phyloP scores from a whole-genome alignment of 1,140 invertebrate genomes.

The Mizuhopecten yessoensis region DNA sequence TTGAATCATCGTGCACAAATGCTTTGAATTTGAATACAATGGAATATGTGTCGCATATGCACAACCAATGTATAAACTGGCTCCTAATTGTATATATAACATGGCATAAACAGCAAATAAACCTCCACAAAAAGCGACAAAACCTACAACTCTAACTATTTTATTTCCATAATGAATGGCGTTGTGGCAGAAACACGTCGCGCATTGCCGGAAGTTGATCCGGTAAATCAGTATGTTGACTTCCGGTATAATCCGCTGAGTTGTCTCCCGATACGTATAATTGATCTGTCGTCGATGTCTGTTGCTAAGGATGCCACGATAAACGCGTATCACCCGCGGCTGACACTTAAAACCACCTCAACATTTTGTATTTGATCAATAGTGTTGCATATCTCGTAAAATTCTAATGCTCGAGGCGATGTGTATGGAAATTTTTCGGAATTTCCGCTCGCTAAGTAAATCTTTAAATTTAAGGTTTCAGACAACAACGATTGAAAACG shows the following conservation, averaged over 20 bases:
- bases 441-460: not conserved
- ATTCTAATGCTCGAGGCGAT: not conserved
- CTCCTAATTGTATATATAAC: too few relatives aligned
- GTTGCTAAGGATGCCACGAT: not conserved
- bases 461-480: not conserved
- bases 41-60: too few relatives aligned
- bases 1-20: too few relatives aligned
- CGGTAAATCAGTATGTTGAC: not conserved
- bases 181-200: not conserved
- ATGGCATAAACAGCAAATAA: too few relatives aligned
- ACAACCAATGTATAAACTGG: too few relatives aligned
- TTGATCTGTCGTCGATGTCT: slow-evolving; percentile 1
- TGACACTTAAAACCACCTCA: slow-evolving; percentile 10
- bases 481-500: not conserved
- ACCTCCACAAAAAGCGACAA: too few relatives aligned
- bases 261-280: not conserved
- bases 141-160: too few relatives aligned
- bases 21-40: too few relatives aligned
- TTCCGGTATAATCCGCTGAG: not conserved
- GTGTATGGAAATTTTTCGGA: slow-evolving; percentile 32
- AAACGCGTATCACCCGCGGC: not conserved
- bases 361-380: slow-evolving; percentile 29
- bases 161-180: not conserved
- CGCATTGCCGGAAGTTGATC: not conserved
- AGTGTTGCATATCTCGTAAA: slow-evolving; percentile 13